Percentiles rank a stretch among this genome's conserved stretches.
Conservation (phyloP, 1,140 invertebrate species). For the Papilio machaon region DNA sequence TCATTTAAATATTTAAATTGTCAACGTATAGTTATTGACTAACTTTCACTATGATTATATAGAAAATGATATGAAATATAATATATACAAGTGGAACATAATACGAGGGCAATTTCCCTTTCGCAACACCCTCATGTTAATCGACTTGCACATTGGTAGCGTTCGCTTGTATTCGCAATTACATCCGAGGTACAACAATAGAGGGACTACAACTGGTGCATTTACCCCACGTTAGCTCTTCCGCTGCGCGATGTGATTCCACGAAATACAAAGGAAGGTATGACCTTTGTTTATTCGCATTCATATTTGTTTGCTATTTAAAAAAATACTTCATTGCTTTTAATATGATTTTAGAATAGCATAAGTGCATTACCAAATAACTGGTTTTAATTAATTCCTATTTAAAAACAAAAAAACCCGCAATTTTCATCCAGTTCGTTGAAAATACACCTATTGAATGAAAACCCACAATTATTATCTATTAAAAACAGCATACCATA, state of each 20-base stretch:
- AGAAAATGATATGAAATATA: constrained; percentile 12
- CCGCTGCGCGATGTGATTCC: constrained; percentile 22
- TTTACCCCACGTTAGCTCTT: constrained; percentile 26
- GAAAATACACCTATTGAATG: too few species aligned
- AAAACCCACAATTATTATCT: too few species aligned
- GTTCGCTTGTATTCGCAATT: constrained; percentile 46
- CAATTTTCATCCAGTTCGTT: too few species aligned
- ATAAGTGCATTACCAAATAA: not conserved
- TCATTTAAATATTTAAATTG: not conserved
- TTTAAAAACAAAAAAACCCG: too few species aligned
- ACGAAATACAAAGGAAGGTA: constrained; percentile 23
- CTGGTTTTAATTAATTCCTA: not conserved
- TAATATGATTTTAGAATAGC: not conserved
- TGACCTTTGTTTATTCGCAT: constrained; percentile 14
- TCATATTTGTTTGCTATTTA: not conserved
- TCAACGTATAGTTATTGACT: not conserved
- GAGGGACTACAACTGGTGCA: constrained; percentile 42
- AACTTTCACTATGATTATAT: constrained; percentile 27
- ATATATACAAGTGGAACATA: constrained; percentile 40
- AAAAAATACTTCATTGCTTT: not conserved
- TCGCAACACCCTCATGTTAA: constrained; percentile 52
- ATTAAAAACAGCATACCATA: too few species aligned
- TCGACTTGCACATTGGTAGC: constrained; percentile 47
- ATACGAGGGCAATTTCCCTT: constrained; percentile 55
- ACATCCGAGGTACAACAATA: constrained; percentile 44